These are phyloP conservation scores for Schizopygopsis pylzovi DNA, from an alignment of 2,797 vertebrate genomes.

Conservation along the genomic window DNA sequence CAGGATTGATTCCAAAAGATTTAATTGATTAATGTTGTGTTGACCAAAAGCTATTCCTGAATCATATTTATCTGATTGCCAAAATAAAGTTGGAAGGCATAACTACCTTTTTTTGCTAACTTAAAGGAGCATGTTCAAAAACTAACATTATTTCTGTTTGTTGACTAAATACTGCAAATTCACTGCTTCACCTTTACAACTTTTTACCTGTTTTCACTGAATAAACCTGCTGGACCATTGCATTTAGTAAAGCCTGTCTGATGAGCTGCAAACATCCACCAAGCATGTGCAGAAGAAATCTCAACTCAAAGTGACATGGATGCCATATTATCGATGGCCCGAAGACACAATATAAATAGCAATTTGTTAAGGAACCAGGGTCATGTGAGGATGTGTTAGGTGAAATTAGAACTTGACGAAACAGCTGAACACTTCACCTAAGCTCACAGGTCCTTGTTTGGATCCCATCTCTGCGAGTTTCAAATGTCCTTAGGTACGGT, in stretches of 20 bases:
- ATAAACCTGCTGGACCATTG: not conserved
- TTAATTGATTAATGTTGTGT: slow-evolving; percentile 19
- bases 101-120: not conserved
- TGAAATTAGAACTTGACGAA: slow-evolving; percentile 75
- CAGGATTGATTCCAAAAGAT: not conserved
- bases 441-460: slow-evolving; percentile 69
- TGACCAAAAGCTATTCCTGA: not conserved
- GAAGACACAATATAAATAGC: slow-evolving; percentile 68
- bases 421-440: slow-evolving; percentile 76
- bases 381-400: slow-evolving; percentile 74
- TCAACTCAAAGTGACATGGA: slow-evolving; percentile 30
- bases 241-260: not conserved
- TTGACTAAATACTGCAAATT: not conserved
- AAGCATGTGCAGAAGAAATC: slow-evolving; percentile 1
- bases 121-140: not conserved
- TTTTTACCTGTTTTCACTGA: not conserved
- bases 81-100: slow-evolving; percentile 44
- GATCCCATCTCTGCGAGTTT: slow-evolving; percentile 56
- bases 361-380: slow-evolving; percentile 61
- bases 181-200: not conserved
- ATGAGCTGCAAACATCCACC: not conserved
- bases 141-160: not conserved
- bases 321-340: slow-evolving; percentile 29
- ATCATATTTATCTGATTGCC: slow-evolving; percentile 55
- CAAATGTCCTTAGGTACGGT: slow-evolving; percentile 64